phyloP scores from a whole-genome alignment of 2,113 vertebrate species.

The Zosterops borbonicus region DNA sequence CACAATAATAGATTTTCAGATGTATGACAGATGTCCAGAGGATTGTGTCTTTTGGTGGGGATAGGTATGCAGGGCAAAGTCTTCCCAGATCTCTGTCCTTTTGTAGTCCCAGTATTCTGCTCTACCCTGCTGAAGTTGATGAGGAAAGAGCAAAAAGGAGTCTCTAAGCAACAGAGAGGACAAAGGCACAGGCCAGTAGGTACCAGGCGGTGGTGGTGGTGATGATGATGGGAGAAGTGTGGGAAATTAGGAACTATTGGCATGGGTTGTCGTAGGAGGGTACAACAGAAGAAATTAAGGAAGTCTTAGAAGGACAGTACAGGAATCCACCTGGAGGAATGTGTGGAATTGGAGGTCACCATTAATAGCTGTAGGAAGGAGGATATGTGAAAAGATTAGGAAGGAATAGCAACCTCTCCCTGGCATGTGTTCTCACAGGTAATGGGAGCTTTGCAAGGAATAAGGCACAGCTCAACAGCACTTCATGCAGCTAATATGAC shows the following conservation, averaged over 20 bases:
- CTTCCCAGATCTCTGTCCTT: not conserved
- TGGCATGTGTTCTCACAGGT: not conserved
- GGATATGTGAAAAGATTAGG: not conserved
- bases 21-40: not conserved
- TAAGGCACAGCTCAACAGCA: not conserved
- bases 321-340: not conserved
- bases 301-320: not conserved
- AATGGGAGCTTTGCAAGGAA: not conserved
- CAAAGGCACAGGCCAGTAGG: not conserved
- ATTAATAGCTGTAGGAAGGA: not conserved
- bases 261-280: accelerated
- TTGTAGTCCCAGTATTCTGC: not conserved
- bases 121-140: not conserved
- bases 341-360: not conserved
- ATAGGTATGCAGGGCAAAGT: not conserved
- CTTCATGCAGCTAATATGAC: not conserved
- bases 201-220: not conserved
- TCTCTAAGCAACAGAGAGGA: not conserved
- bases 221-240: not conserved
- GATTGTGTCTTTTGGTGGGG: not conserved
- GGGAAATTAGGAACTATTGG: not conserved
- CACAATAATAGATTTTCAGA: not conserved
- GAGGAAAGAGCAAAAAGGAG: not conserved
- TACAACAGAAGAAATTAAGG: not conserved
- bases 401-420: not conserved